Evolutionary conservation across 2,797 vertebrate species (phyloP).

Genomic region (Babyrousa celebensis): DNA sequence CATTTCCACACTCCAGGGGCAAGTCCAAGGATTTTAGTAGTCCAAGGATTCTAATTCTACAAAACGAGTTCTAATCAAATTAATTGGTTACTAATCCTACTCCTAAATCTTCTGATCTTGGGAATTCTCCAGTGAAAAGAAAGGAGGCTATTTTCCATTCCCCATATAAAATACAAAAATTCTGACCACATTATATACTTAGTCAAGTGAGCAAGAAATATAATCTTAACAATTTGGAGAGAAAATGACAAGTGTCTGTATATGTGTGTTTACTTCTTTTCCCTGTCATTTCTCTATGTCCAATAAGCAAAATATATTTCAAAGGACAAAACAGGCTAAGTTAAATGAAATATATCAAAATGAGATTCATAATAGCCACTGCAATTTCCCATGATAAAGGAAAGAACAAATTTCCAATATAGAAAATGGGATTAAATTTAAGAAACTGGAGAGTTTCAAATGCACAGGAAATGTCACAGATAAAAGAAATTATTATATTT

Average conservation of each 20-base stretch:
- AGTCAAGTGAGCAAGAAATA: conserved; percentile 50
- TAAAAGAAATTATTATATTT: conserved; percentile 8
- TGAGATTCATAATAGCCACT: not conserved
- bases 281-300: conserved; percentile 17
- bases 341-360: not conserved
- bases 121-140: conserved; percentile 41
- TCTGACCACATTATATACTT: not conserved
- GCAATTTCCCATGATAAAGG: conserved; percentile 14
- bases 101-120: conserved; percentile 43
- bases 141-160: not conserved
- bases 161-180: conserved; percentile 15
- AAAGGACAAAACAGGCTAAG: conserved; percentile 48
- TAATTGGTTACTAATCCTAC: not conserved
- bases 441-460: not conserved
- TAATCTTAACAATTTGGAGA: conserved; percentile 34
- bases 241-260: not conserved
- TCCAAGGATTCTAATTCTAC: too few species aligned
- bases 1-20: not conserved
- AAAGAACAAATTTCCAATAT: not conserved
- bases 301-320: conserved; percentile 47
- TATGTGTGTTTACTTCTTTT: conserved; percentile 39
- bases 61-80: not conserved
- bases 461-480: not conserved
- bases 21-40: conserved; percentile 31
- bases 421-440: conserved; percentile 36